These are phyloP conservation scores for Tetrapedia diversipes DNA, from an alignment of 2,888 invertebrate genomes.

Conservation along the genomic window DNA sequence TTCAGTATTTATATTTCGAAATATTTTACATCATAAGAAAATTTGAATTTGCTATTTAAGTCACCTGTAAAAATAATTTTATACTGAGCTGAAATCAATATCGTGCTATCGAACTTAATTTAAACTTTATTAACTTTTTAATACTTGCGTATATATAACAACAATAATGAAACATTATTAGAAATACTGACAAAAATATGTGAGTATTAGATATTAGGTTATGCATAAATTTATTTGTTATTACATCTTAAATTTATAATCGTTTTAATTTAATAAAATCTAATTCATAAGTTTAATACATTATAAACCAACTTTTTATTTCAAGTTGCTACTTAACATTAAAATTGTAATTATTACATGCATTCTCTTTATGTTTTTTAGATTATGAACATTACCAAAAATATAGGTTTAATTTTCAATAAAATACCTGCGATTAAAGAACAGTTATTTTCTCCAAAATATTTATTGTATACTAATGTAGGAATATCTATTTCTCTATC, in stretches of 20 bases:
- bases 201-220: background rate
- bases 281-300: background rate
- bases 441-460: constrained; percentile 83
- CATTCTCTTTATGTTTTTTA: constrained; percentile 36
- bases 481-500: constrained; percentile 90
- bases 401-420: constrained; percentile 56
- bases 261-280: background rate
- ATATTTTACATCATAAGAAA: constrained; percentile 10
- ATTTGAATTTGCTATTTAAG: background rate
- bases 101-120: background rate
- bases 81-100: background rate
- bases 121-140: background rate
- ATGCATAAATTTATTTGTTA: constrained; percentile 21
- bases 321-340: background rate
- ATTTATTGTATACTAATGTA: constrained; percentile 91
- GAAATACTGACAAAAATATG: background rate
- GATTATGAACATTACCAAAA: constrained; percentile 70
- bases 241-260: background rate
- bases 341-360: background rate
- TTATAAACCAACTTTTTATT: constrained; percentile 1
- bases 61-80: constrained; percentile 18
- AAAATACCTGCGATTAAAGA: constrained; percentile 67
- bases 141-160: background rate
- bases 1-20: background rate
- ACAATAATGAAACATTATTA: background rate